A percentile compares a stretch with the other conserved stretches of the same genome.
phyloP scores from a whole-genome alignment of 2,888 invertebrate species.

The Acrobasis repandana region DNA sequence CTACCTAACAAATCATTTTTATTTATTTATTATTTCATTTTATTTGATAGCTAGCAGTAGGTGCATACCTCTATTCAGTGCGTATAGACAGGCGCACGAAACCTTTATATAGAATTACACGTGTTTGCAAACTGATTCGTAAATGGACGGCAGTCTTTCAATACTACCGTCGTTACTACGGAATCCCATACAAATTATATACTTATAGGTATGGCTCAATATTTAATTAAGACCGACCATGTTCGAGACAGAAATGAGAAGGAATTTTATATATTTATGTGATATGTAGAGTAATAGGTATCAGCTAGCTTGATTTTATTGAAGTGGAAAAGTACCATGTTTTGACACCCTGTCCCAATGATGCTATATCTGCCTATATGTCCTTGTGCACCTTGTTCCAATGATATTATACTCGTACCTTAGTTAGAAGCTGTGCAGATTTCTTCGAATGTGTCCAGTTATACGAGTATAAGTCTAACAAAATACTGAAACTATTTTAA shows the following conservation, averaged over 20 bases:
- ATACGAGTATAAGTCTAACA: too few relatives aligned
- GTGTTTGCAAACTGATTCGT: neutral
- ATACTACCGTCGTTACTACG: neutral
- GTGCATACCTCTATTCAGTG: neutral
- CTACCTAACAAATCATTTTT: too few relatives aligned
- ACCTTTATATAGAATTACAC: conserved; percentile 1
- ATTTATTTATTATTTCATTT: too few relatives aligned
- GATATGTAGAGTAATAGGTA: neutral
- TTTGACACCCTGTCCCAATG: neutral
- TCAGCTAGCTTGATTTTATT: neutral
- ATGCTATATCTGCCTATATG: too few relatives aligned
- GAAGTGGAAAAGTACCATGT: neutral
- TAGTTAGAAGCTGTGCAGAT: too few relatives aligned
- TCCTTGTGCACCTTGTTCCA: too few relatives aligned
- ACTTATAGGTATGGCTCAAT: conserved; percentile 1
- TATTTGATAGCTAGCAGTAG: neutral
- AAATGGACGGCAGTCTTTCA: neutral
- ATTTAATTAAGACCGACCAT: neutral
- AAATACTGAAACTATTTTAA: too few relatives aligned
- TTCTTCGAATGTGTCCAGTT: too few relatives aligned
- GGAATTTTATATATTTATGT: conserved; percentile 1
- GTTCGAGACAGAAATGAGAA: neutral
- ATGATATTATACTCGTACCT: too few relatives aligned
- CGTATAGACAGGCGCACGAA: neutral
- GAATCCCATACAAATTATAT: conserved; percentile 13